Base-by-base conservation (phyloP, 2,113 vertebrate genomes). In the Pseudopodoces humilis region DNA sequence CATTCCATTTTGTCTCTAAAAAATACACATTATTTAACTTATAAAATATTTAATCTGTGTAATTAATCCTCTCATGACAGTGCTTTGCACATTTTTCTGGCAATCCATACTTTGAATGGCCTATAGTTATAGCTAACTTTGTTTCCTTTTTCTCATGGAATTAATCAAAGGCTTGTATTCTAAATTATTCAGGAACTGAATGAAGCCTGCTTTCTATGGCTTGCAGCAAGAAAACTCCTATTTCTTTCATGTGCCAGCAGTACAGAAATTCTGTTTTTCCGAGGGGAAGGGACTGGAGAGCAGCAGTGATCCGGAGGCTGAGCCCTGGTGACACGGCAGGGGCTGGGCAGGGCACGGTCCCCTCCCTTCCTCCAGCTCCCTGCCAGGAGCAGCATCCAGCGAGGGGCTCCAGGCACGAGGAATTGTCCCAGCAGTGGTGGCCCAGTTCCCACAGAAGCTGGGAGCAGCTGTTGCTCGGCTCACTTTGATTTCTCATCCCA, bases 11-110 rank as follows among this genome's bases (percentile, higher is more conserved):
- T 97, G 97, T 98, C 97, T 98, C 96, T 86, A 97, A 98, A 96
- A 98, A 98, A 98, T 96, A 98, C 96, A 98, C 98, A 98, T 98
- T 98, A 98, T 98, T 98, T 97, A 98, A 98, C 96, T 97, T 97
- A 98, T 98, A 97, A 98, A 98, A 98, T 98, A 98, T 98, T 98
- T 98, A 98, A 96, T 98, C 97, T 97, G 82, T 93, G 97, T 94
- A 98, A 98, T 98, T 97, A 98, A 98, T 98, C 97, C 97, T 98
- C 95, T 96, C 95, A 70, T 85, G 96, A 96, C 96, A 93, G 89
- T 75, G 37, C 97, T 97, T 95, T 97, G 90, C 96, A 97, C 97
- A 96, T 97, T 97, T 96, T 95, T 95, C 95, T 84, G 81, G 95
- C 97, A 96, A 91, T 93, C 81, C 70, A 94, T 95, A 88, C 93